Conservation (phyloP, 2,113 vertebrate genomes). For the Malurus elegans region DNA sequence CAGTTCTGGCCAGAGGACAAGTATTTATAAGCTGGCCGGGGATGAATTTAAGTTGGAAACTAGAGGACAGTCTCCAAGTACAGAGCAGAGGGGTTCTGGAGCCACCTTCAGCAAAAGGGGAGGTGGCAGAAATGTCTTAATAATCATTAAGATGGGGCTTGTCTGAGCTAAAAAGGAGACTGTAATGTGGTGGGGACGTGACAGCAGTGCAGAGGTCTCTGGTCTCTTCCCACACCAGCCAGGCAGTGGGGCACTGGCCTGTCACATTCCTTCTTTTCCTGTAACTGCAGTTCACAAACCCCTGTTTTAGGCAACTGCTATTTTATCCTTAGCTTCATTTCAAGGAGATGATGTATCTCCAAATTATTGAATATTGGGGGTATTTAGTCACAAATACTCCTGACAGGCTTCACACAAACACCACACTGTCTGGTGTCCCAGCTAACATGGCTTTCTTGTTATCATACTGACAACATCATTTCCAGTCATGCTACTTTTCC, state of each 20-base stretch:
- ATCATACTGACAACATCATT: neutral
- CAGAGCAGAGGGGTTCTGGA: neutral
- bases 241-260: neutral
- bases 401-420: neutral
- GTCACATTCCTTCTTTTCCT: slow-evolving; percentile 1
- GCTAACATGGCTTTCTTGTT: neutral
- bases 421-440: neutral
- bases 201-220: neutral
- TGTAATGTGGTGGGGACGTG: neutral
- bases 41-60: slow-evolving; percentile 31
- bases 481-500: neutral
- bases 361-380: neutral
- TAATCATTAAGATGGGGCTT: neutral
- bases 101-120: neutral
- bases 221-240: neutral
- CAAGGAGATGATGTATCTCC: neutral
- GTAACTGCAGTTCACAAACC: neutral
- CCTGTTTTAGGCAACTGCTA: slow-evolving; percentile 15
- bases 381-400: neutral
- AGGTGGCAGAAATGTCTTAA: neutral
- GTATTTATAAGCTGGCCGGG: slow-evolving; percentile 6
- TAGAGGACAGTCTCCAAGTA: neutral
- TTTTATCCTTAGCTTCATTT: neutral
- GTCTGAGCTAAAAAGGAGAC: neutral
- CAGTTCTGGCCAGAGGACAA: slow-evolving; percentile 36